Evolutionary conservation across 2,888 invertebrate species (phyloP), one percentile per base, ranked within the genome.

Genomic region (Tromatobia lineatoria): DNA sequence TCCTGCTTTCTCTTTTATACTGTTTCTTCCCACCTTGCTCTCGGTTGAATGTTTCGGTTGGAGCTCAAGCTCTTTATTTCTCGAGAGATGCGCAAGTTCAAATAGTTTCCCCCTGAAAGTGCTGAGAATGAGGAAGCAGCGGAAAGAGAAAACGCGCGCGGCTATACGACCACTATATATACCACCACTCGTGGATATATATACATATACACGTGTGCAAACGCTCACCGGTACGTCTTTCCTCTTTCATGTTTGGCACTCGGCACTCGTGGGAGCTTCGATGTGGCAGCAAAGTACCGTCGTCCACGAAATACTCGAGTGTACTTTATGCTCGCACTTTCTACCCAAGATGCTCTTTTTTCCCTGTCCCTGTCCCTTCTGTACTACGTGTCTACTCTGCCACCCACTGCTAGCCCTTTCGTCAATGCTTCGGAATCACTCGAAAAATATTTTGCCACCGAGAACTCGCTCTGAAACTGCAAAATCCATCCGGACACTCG

Each of bases 191-290:
- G 29, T 47, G 54, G 2, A 29, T 29, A 29, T 38, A 52, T 54
- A 67, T 29, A 64, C 29, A 34, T 59, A 59, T 25, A 61, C 8
- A 70, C n/a, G 57, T 54, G 23, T 50, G 20, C 34, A 64, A 38
- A 42, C 57, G n/a, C 11, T 67, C 64, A 20, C n/a, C 69, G 59
- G 66, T 66, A 57, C 71, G 75, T 80, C 71, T 80, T 59, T 80
- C 71, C 78, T 70, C 75, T 83, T 83, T 80, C 80, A 83, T 80
- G 76, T 83, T 79, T 66, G 74, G 57, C 79, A 80, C 71, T 75
- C 64, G 50, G 69, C 25, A 67, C 61, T 67, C 64, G 70, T 70
- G 76, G 70, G 66, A 67, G 66, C 67, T 80, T 80, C 71, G 66
- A 71, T 59, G 76, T 76, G 67, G 73, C 50, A 59, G 29, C 70